phyloP scores from a whole-genome alignment of 2,888 invertebrate species.

The Myopa testacea region DNA sequence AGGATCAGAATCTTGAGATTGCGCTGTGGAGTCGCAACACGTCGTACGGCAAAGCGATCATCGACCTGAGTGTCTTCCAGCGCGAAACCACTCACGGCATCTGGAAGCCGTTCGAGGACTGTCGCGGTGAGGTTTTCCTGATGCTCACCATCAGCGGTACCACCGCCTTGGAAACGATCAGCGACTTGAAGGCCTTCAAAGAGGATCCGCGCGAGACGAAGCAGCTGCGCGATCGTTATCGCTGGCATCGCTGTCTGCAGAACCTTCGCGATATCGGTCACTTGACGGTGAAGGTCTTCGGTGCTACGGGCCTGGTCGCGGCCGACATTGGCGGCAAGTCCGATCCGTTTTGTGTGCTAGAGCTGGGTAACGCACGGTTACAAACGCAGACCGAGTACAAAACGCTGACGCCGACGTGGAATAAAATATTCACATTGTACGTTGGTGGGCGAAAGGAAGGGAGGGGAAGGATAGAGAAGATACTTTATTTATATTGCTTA shows the following conservation, averaged over 20 bases:
- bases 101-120: conserved; percentile 91
- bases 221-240: conserved; percentile 70
- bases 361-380: conserved; percentile 91
- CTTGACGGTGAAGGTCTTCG: conserved; percentile 92
- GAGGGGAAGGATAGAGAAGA: too few species aligned
- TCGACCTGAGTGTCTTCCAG: conserved; percentile 86
- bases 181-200: conserved; percentile 87
- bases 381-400: conserved; percentile 99
- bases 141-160: conserved; percentile 95
- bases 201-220: conserved; percentile 81
- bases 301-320: conserved; percentile 87
- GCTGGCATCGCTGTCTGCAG: conserved; percentile 77
- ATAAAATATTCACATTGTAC: conserved; percentile 98
- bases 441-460: conserved; percentile 61
- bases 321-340: conserved; percentile 98
- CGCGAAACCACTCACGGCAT: conserved; percentile 92
- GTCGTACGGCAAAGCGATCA: conserved; percentile 76
- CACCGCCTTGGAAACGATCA: conserved; percentile 91
- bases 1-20: conserved; percentile 91
- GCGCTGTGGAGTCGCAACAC: conserved; percentile 78
- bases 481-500: too few species aligned
- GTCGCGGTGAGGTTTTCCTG: conserved; percentile 84
- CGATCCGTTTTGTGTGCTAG: conserved; percentile 98
- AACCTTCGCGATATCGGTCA: conserved; percentile 90
- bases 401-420: conserved; percentile 96